Evolutionary conservation across 2,797 vertebrate species (phyloP).

Genomic region (Malurus splendens): DNA sequence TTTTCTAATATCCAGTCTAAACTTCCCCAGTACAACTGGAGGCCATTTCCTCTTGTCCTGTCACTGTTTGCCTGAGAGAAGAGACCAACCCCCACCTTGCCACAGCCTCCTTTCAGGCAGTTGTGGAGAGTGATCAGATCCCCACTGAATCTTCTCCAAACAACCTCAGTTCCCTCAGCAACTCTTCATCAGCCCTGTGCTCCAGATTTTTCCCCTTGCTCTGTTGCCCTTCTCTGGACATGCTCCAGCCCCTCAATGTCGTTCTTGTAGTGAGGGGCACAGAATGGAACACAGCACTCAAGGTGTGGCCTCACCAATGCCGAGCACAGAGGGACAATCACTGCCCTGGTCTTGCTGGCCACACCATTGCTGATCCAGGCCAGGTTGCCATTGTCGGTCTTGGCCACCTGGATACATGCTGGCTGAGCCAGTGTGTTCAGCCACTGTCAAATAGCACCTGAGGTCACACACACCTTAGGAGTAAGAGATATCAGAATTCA

Average conservation of each 20-base stretch:
- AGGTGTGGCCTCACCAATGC: background rate
- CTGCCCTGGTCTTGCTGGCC: background rate
- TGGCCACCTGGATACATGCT: background rate
- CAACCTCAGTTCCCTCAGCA: background rate
- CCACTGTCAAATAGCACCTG: background rate
- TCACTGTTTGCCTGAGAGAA: background rate
- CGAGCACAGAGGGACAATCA: rapidly evolving
- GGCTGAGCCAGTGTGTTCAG: background rate
- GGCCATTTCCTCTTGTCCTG: background rate
- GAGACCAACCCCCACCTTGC: rapidly evolving
- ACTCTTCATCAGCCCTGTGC: background rate
- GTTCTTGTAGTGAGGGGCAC: background rate
- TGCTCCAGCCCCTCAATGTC: rapidly evolving
- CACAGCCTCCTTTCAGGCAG: rapidly evolving
- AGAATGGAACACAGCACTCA: background rate
- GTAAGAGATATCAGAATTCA: background rate
- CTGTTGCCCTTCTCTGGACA: background rate
- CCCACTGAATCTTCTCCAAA: background rate
- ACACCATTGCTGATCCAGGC: rapidly evolving
- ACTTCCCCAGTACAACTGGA: background rate
- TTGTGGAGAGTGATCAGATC: rapidly evolving
- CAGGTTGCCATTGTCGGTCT: background rate
- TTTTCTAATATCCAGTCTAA: background rate
- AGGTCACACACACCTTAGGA: background rate
- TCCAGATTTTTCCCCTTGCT: background rate